Percentiles rank a stretch among this genome's conserved stretches.
Evolutionary conservation across 2,888 invertebrate genomes (phyloP).

Genomic region (Conops quadrifasciatus): DNA sequence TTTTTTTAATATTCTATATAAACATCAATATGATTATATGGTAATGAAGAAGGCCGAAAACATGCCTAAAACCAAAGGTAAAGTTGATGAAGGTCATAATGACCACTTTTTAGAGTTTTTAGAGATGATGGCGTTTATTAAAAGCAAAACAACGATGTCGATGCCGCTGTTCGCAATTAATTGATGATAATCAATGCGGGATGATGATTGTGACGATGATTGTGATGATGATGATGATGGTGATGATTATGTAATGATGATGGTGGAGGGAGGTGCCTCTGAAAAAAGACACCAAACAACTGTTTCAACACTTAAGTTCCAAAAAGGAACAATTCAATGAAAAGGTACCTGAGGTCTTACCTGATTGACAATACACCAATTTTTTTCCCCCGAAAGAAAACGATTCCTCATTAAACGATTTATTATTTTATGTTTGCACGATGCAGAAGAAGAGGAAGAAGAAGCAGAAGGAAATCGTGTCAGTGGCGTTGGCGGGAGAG

Average conservation of each 20-base stretch:
- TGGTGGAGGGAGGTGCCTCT: background rate
- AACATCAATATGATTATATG: too few relatives aligned
- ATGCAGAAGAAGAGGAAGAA: background rate
- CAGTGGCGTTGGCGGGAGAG: background rate
- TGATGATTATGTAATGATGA: background rate
- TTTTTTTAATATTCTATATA: too few relatives aligned
- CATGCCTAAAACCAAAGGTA: too few relatives aligned
- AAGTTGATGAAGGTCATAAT: too few relatives aligned
- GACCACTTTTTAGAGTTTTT: too few relatives aligned
- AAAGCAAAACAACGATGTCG: too few relatives aligned
- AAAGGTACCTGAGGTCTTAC: background rate
- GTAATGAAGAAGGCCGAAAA: too few relatives aligned
- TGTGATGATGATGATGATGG: background rate
- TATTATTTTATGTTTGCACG: conserved; percentile 24
- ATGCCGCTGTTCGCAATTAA: too few relatives aligned
- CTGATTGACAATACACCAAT: conserved; percentile 13
- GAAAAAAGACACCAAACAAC: conserved; percentile 26
- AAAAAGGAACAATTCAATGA: conserved; percentile 1
- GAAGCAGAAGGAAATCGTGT: background rate
- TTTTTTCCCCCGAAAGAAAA: conserved; percentile 7
- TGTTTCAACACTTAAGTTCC: conserved; percentile 4
- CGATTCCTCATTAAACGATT: background rate
- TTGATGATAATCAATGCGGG: too few relatives aligned
- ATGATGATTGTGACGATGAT: background rate
- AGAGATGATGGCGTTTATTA: too few relatives aligned